Base-by-base conservation (phyloP, 2,797 vertebrate species). In the Trachops cirrhosus region DNA sequence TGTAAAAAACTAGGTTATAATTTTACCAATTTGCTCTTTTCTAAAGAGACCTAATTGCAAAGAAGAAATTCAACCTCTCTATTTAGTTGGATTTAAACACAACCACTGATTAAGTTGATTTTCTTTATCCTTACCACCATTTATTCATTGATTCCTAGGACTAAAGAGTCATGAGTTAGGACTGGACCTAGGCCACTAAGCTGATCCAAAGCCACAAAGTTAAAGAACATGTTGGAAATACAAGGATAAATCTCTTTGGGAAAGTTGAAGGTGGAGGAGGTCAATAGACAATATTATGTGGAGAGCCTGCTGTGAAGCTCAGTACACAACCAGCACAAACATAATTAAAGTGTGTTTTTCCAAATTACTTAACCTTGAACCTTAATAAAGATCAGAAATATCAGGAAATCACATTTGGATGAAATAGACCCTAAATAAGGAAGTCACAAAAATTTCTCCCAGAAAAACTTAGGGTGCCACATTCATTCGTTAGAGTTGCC, bases 371-470 rank as follows among this genome's bases (percentile, higher is more conserved):
- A 64, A 91, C 64, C 74, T 59, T 62, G 22, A 18, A 68, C 79
- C 64, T 96, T 59, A 39, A 54, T 71, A 86, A 87, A 92, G 24
- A 19, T 70, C 73, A 88, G 21, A 95, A 85, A 83, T 70, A 91
- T 67, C 70, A 62, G 15, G 68, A 90, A 90, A 59, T 64, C 48
- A 24, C 52, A 89, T 92, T 70, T 96, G 68, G 46, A 46, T 92
- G 50, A 67, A 85, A 75, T 3, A 82, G 67, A 77, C 39, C 89
- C 39, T 54, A 88, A 70, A 73, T 46, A 67, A 70, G 37, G 9
- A 4, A 59, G 32, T 54, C 67, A 80, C 19, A 62, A 71, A 94
- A 79, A 70, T 74, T 74, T 82, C 48, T 89, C 46, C 59, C 21
- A 37, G 88, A 93, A 86, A 64, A 73, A 18, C 34, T n/a, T 26